Base-by-base conservation (phyloP, 2,888 invertebrate genomes). In the Lasiommata megera region DNA sequence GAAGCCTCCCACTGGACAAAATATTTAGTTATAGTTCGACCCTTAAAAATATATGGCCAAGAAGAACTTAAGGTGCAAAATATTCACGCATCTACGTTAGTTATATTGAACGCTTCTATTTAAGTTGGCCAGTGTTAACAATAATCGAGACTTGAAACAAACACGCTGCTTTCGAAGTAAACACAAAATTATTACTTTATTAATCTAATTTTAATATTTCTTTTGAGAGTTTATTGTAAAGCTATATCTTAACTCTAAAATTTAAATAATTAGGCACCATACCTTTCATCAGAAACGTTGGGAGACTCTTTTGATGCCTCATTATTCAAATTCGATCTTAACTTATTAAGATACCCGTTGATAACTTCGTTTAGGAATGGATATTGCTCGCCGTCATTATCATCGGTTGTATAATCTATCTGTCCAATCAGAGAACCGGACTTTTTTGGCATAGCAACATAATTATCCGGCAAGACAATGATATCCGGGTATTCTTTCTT, bases 381-480 rank as follows among this genome's bases (percentile, higher is more conserved):
- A 17, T 76, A 79, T 0, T 84, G 76, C 7, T 67, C 63, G 11
- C 8, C 16, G 6, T 29, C 29, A 9, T 16, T 16, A 11, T 46
- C 46, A 6, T 46, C 78, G 0, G 87, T 2, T 0, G 80, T 67
- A 65, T 86, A 89, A 44, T 89, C 88, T 37, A 89, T 88, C 54
- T 87, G 82, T 0, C 89, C 89, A 17, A 88, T 80, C 31, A 88
- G 54, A 0, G 88, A 89, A 0, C 84, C 85, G 1, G 75, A 75
- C 59, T 71, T 67, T 40, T 82, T 80, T 0, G 79, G 78, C 0
- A 65, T 44, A 54, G 2, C 5, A 23, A 3, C 23, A 23, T 76
- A 75, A 8, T 57, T 70, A 0, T 78, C 74, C 0, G 73, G 69
- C 9, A 70, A 70, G 6, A 62, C 18, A 29, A 60, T 53, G 6